Percentiles rank a stretch among this genome's conserved stretches.
Evolutionary conservation across 2,797 vertebrate genomes (phyloP).

Genomic region (Buphagus erythrorhynchus): DNA sequence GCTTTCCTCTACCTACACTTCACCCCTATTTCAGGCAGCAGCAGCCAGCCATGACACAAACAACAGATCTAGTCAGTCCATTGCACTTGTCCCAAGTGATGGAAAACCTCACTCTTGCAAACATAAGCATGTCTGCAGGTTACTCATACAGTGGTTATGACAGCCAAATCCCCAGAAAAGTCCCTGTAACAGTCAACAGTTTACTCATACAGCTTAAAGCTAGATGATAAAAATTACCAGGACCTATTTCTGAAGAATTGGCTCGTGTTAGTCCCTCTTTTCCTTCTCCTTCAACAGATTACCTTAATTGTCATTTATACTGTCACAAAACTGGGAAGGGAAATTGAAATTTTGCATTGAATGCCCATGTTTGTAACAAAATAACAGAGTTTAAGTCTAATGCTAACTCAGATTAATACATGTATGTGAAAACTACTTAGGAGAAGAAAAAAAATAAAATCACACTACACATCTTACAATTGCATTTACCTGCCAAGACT

Average conservation of each 20-base stretch:
- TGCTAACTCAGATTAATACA: background rate
- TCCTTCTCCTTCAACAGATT: background rate
- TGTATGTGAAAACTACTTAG: background rate
- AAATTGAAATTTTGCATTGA: background rate
- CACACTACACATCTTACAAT: background rate
- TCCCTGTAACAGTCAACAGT: background rate
- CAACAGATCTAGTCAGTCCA: background rate
- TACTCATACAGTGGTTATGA: fast-evolving
- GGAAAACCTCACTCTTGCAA: background rate
- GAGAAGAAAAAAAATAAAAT: background rate
- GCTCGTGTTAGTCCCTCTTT: background rate
- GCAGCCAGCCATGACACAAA: background rate
- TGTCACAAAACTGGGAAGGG: background rate
- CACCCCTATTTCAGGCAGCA: background rate
- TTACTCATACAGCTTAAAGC: background rate
- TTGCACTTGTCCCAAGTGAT: fast-evolving
- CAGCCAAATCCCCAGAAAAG: background rate
- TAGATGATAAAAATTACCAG: background rate
- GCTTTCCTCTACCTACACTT: background rate
- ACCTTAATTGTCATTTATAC: background rate
- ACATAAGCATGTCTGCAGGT: background rate
- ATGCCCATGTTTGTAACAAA: background rate
- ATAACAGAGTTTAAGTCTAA: background rate
- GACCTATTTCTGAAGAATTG: background rate
- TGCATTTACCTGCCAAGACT: background rate